Evolutionary conservation across 2,888 invertebrate genomes (phyloP).

Genomic region (Smittia sp.): DNA sequence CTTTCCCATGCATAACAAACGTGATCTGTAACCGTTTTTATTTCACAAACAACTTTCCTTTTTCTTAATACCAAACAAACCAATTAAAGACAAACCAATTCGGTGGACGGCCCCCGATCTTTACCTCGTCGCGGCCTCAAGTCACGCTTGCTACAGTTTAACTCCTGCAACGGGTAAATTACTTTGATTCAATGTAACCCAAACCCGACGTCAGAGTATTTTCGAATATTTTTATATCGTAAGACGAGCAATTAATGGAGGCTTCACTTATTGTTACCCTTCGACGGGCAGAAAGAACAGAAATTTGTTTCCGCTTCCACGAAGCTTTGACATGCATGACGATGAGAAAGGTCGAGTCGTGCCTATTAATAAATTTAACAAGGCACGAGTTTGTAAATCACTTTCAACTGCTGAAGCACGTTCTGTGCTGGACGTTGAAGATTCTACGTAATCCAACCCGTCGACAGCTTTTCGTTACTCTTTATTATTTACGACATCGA

Average conservation of each 20-base stretch:
- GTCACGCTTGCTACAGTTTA: slow-evolving; percentile 86
- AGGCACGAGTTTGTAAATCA: not conserved
- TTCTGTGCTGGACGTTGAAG: too few relatives aligned
- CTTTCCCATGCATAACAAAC: too few relatives aligned
- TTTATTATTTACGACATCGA: too few relatives aligned
- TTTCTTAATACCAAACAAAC: slow-evolving; percentile 5
- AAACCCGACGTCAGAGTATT: not conserved
- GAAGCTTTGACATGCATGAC: not conserved
- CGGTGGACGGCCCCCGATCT: slow-evolving; percentile 81
- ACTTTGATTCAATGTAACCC: slow-evolving; percentile 11
- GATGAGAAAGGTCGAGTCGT: slow-evolving; percentile 1
- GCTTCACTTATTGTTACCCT: too few relatives aligned
- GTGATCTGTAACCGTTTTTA: not conserved
- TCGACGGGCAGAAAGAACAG: too few relatives aligned
- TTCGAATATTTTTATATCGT: slow-evolving; percentile 35
- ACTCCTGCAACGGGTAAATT: slow-evolving; percentile 79
- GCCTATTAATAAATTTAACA: not conserved
- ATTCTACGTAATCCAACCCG: too few relatives aligned
- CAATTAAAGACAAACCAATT: slow-evolving; percentile 44
- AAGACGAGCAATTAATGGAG: not conserved
- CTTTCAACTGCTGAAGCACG: not conserved
- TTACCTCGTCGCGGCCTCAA: slow-evolving; percentile 86
- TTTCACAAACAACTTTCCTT: not conserved
- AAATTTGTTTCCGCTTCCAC: not conserved
- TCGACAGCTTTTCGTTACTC: too few relatives aligned